phyloP scores from a whole-genome alignment of 2,888 invertebrate species.

The Nomada fucata region DNA sequence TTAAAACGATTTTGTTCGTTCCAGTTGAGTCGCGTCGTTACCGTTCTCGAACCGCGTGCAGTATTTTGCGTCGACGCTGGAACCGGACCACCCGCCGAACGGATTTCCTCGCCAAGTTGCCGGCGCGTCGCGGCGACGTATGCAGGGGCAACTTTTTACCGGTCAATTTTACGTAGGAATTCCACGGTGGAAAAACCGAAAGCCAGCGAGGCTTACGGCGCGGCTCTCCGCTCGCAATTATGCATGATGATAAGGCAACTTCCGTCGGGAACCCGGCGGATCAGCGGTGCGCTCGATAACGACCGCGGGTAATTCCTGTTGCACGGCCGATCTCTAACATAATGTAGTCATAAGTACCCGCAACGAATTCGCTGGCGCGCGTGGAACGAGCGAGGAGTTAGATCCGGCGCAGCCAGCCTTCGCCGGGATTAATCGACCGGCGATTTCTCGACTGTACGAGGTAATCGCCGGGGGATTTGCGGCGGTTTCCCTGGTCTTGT shows the following conservation, averaged over 20 bases:
- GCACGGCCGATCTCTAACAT: constrained; percentile 53
- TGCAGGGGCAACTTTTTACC: too few relatives aligned
- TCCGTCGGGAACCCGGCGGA: constrained; percentile 52
- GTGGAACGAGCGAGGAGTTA: constrained; percentile 47
- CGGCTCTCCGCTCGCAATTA: constrained; percentile 41
- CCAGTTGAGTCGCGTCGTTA: too few relatives aligned
- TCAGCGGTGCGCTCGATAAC: constrained; percentile 49
- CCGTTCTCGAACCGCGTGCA: too few relatives aligned
- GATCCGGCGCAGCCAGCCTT: constrained; percentile 18
- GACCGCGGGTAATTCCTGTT: constrained; percentile 58
- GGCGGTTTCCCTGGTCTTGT: not conserved
- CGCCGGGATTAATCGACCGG: not conserved
- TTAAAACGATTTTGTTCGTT: too few relatives aligned
- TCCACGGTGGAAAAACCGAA: constrained; percentile 2
- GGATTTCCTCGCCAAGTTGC: too few relatives aligned
- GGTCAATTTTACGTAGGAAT: constrained; percentile 20
- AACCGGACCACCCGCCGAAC: too few relatives aligned
- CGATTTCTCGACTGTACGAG: not conserved
- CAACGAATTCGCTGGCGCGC: constrained; percentile 66
- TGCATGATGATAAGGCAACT: constrained; percentile 62
- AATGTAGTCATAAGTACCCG: constrained; percentile 65
- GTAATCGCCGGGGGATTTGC: constrained; percentile 1
- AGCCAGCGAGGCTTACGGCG: constrained; percentile 13
- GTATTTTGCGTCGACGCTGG: too few relatives aligned
- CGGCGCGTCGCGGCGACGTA: too few relatives aligned